A percentile compares a stretch with the other conserved stretches of the same genome.
These are phyloP conservation scores for Sebastes oblongus DNA, from an alignment of 2,797 vertebrate genomes.

Conservation along the genomic window DNA sequence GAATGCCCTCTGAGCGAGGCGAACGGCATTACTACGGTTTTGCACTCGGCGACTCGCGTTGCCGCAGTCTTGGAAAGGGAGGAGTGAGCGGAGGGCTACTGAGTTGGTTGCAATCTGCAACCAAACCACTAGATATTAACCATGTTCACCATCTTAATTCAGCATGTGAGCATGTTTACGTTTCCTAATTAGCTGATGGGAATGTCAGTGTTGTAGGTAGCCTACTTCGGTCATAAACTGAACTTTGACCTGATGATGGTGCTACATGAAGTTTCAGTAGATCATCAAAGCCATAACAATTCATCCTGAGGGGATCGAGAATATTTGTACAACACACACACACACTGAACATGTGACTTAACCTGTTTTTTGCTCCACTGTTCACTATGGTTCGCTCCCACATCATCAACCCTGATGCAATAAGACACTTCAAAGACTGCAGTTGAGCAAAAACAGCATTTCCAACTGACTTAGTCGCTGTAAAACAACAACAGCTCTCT, in stretches of 20 bases:
- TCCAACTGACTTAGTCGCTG: neutral
- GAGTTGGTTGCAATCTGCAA: no score
- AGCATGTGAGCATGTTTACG: neutral
- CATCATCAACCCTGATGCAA: neutral
- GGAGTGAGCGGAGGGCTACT: no score
- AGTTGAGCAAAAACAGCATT: neutral
- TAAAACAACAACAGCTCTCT: neutral
- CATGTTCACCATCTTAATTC: neutral
- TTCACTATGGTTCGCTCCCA: neutral
- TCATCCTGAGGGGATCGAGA: no score
- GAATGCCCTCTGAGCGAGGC: accelerated
- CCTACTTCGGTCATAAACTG: neutral
- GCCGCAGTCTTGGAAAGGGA: no score
- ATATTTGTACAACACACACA: neutral
- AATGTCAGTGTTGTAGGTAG: neutral
- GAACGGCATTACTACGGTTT: no score
- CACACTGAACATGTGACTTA: neutral
- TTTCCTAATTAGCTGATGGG: neutral
- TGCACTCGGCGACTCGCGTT: no score
- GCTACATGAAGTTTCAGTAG: no score
- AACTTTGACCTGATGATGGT: neutral
- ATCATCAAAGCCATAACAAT: no score
- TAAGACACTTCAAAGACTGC: conserved; percentile 4
- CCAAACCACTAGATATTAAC: neutral
- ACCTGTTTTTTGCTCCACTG: conserved; percentile 11